These are phyloP conservation scores for Galeopsomyia nigrocyanea DNA, from an alignment of 2,888 invertebrate genomes.

Conservation along the genomic window DNA sequence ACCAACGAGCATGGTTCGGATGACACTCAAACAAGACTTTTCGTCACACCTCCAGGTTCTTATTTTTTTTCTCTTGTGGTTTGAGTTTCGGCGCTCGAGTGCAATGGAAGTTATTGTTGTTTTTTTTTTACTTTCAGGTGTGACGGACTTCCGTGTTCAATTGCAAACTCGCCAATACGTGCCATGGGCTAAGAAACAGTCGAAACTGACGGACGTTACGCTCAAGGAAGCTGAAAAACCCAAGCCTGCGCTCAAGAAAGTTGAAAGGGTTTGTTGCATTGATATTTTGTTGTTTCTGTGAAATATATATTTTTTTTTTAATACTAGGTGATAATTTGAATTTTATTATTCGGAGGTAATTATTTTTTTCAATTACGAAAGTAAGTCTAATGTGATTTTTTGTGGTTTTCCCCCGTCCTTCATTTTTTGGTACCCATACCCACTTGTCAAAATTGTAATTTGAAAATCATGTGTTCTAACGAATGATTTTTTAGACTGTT, in stretches of 20 bases:
- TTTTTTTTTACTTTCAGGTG: slow-evolving; percentile 72
- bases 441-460: slow-evolving; percentile 8
- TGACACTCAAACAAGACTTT: slow-evolving; percentile 86
- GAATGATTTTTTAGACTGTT: slow-evolving; percentile 19
- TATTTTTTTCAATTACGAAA: slow-evolving; percentile 20
- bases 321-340: not conserved
- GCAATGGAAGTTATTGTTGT: no score
- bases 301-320: not conserved
- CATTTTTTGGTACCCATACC: no score
- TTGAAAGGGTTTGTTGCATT: slow-evolving; percentile 84
- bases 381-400: no score
- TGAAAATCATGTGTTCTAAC: not conserved
- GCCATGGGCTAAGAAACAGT: slow-evolving; percentile 92
- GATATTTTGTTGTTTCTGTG: not conserved
- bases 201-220: slow-evolving; percentile 93
- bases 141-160: slow-evolving; percentile 99
- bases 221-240: slow-evolving; percentile 93
- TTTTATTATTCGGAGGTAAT: not conserved
- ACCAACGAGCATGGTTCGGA: slow-evolving; percentile 95
- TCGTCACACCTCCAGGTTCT: slow-evolving; percentile 72
- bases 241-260: slow-evolving; percentile 89
- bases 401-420: no score
- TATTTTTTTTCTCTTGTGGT: no score
- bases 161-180: slow-evolving; percentile 96
- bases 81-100: no score